Conservation (phyloP, 1,140 invertebrate species). For the Leptopilina clavipes region DNA sequence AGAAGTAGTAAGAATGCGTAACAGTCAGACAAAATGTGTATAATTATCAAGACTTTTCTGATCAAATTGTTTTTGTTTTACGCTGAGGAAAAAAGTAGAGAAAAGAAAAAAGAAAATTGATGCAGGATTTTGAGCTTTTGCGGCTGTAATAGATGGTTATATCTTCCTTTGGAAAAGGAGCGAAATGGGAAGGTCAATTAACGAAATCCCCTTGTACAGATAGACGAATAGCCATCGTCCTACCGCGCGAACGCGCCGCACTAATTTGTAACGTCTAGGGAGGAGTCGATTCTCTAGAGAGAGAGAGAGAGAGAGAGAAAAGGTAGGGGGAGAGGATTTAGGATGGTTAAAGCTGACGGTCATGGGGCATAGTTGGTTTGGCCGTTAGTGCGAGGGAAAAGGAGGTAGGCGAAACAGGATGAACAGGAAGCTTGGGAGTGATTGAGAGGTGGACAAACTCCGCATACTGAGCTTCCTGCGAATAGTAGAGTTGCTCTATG, state of each 20-base stretch:
- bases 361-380: conserved; percentile 22
- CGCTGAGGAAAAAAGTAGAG: too few species aligned
- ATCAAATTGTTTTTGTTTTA: not conserved
- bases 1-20: too few species aligned
- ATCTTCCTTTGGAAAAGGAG: conserved; percentile 20
- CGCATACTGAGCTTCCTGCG: conserved; percentile 10
- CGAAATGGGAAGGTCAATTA: conserved; percentile 29
- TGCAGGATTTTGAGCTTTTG: conserved; percentile 26
- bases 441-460: conserved; percentile 31
- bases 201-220: conserved; percentile 30
- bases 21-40: not conserved
- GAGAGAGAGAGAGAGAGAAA: not conserved
- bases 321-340: not conserved
- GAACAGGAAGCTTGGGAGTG: conserved; percentile 29
- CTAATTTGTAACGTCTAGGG: conserved; percentile 32
- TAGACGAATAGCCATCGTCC: conserved; percentile 24
- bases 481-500: not conserved
- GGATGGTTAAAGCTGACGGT: conserved; percentile 24
- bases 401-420: conserved; percentile 5
- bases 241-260: conserved; percentile 28
- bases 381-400: not conserved
- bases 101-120: not conserved
- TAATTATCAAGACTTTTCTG: not conserved
- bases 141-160: conserved; percentile 20
- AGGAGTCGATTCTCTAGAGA: conserved; percentile 4